A percentile compares a stretch with the other conserved stretches of the same genome.
phyloP scores from a whole-genome alignment of 2,888 invertebrate genomes.

The Phytoseiulus persimilis region DNA sequence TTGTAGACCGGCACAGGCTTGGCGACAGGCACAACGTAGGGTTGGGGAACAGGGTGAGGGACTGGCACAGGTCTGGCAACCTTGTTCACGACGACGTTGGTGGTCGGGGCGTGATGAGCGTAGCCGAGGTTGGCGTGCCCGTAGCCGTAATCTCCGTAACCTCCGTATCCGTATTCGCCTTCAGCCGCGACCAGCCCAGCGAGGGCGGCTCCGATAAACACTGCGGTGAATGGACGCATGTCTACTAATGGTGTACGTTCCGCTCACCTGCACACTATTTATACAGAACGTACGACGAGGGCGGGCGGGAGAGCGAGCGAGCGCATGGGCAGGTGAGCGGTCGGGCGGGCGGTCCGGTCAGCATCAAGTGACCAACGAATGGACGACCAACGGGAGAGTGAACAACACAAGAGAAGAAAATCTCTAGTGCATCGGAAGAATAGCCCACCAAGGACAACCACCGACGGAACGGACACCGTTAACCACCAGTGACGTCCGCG shows the following conservation, averaged over 20 bases:
- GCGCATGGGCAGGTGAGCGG: neutral
- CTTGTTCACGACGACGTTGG: conserved; percentile 33
- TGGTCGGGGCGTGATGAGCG: conserved; percentile 7
- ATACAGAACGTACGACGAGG: neutral
- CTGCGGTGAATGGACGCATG: conserved; percentile 22
- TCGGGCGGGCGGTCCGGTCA: neutral
- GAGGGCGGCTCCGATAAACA: conserved; percentile 32
- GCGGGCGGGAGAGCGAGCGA: neutral
- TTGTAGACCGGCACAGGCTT: conserved; percentile 27
- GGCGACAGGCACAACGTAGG: conserved; percentile 26
- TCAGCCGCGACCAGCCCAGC: neutral
- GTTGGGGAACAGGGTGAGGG: conserved; percentile 19
- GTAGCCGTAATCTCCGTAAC: conserved; percentile 1
- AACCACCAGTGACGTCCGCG: neutral
- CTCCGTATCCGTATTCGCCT: conserved; percentile 30
- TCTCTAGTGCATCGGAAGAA: neutral
- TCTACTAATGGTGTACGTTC: neutral
- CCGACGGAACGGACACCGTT: neutral
- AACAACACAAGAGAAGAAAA: neutral
- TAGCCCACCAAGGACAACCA: neutral
- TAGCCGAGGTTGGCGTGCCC: neutral
- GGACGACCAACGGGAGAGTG: neutral
- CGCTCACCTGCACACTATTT: neutral
- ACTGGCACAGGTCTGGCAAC: conserved; percentile 33
- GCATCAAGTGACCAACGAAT: neutral